Conservation (phyloP, 2,797 vertebrate genomes). For the Parauchenoglanis punctatus region DNA sequence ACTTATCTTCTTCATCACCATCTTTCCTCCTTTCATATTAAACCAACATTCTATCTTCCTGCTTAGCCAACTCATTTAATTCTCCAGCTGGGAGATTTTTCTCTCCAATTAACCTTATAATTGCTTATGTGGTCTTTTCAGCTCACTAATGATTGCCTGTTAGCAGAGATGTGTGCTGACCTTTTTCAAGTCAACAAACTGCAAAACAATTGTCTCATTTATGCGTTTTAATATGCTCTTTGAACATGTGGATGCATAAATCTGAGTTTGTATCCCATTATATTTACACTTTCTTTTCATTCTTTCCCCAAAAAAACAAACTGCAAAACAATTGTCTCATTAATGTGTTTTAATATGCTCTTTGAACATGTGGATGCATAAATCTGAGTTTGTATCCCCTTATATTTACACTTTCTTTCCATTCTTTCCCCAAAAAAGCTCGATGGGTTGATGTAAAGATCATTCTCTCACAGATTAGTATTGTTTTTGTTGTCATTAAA, state of each 20-base stretch:
- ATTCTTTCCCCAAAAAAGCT: neutral
- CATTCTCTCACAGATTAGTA: neutral
- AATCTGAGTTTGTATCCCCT: neutral
- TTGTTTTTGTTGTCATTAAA: neutral
- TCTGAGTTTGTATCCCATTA: neutral
- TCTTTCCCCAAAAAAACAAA: neutral
- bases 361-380: neutral
- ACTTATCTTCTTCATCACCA: neutral
- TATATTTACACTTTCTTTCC: neutral
- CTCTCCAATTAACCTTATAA: neutral
- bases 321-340: neutral
- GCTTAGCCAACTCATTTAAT: neutral
- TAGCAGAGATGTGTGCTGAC: neutral
- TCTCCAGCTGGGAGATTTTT: neutral
- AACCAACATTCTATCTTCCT: neutral
- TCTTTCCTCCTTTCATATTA: neutral
- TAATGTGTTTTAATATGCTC: neutral
- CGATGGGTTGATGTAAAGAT: neutral
- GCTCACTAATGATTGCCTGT: constrained; percentile 1
- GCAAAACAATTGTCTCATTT: neutral
- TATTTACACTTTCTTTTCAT: neutral
- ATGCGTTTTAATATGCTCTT: neutral
- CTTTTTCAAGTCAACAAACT: neutral
- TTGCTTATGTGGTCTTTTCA: constrained; percentile 14
- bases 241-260: neutral